These are phyloP conservation scores for Plectrocnemia conspersa DNA, from an alignment of 1,140 invertebrate species.

Conservation along the genomic window DNA sequence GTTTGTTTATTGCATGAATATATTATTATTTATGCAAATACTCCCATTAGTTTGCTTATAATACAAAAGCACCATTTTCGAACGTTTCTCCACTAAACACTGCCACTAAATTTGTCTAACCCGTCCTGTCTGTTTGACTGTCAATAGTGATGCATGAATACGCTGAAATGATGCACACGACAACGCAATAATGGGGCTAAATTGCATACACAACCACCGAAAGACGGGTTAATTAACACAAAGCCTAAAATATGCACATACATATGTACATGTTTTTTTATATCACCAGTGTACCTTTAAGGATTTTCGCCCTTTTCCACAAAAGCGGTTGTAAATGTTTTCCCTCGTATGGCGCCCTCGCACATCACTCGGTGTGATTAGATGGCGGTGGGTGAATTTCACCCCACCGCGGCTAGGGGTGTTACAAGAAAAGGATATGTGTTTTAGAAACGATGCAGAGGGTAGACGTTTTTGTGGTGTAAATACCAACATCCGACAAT, in stretches of 20 bases:
- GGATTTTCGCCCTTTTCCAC: constrained; percentile 11
- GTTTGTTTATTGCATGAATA: too few species aligned
- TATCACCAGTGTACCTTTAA: constrained; percentile 8
- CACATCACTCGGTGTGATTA: constrained; percentile 29
- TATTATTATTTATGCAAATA: too few species aligned
- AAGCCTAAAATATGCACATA: not conserved
- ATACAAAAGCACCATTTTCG: constrained; percentile 1
- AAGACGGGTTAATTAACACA: not conserved
- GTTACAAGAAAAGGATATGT: constrained; percentile 22
- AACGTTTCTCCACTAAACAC: not conserved
- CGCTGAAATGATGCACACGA: constrained; percentile 28
- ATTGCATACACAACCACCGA: not conserved
- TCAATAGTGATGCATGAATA: constrained; percentile 36
- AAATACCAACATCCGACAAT: too few species aligned
- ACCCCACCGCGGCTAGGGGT: not conserved
- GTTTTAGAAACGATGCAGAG: constrained; percentile 5
- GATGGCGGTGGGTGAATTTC: constrained; percentile 18
- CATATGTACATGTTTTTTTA: not conserved
- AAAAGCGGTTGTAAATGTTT: constrained; percentile 7
- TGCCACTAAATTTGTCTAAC: constrained; percentile 23
- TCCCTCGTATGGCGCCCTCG: not conserved
- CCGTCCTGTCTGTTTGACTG: constrained; percentile 25
- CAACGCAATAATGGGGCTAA: constrained; percentile 13
- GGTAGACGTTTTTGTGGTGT: constrained; percentile 23
- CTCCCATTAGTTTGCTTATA: too few species aligned